Percentiles rank a stretch among this genome's conserved stretches.
These are phyloP conservation scores for Neogobius melanostomus DNA, from an alignment of 2,113 vertebrate genomes.

Conservation along the genomic window DNA sequence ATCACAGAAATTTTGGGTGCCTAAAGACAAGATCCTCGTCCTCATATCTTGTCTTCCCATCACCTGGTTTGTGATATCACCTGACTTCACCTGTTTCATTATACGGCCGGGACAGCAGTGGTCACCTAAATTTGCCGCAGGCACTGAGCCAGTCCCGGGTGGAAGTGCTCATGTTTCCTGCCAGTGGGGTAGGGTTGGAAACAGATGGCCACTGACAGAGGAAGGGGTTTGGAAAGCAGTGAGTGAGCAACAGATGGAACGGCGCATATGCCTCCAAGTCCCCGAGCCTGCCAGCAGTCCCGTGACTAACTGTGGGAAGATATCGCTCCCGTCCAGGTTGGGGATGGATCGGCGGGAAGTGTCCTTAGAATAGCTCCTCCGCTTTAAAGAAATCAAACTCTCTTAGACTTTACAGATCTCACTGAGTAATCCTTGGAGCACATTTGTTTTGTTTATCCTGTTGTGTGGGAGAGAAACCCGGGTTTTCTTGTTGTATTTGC, in stretches of 20 bases:
- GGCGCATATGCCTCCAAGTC: conserved; percentile 75
- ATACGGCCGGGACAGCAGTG: conserved; percentile 10
- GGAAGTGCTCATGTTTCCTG: conserved; percentile 73
- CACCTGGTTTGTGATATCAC: not conserved
- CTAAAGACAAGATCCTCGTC: not conserved
- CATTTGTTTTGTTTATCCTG: conserved; percentile 28
- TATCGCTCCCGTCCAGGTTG: conserved; percentile 65
- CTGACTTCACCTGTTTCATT: conserved; percentile 11
- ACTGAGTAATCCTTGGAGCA: not conserved
- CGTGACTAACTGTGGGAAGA: conserved; percentile 75
- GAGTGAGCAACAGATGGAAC: conserved; percentile 79
- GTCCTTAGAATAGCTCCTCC: conserved; percentile 47
- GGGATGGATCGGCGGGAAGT: conserved; percentile 54
- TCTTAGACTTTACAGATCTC: conserved; percentile 8
- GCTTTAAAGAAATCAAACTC: conserved; percentile 37
- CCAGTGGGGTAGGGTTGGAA: conserved; percentile 76
- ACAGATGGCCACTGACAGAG: conserved; percentile 80
- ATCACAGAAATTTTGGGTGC: no score
- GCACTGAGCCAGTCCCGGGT: conserved; percentile 56
- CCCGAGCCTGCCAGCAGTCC: conserved; percentile 77
- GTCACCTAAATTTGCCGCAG: conserved; percentile 35
- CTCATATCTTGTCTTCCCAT: not conserved
- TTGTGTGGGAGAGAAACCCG: conserved; percentile 17
- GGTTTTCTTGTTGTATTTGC: conserved; percentile 22
- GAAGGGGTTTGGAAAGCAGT: conserved; percentile 74